Conservation (phyloP, 2,113 vertebrate species). For the Hemiscyllium ocellatum region DNA sequence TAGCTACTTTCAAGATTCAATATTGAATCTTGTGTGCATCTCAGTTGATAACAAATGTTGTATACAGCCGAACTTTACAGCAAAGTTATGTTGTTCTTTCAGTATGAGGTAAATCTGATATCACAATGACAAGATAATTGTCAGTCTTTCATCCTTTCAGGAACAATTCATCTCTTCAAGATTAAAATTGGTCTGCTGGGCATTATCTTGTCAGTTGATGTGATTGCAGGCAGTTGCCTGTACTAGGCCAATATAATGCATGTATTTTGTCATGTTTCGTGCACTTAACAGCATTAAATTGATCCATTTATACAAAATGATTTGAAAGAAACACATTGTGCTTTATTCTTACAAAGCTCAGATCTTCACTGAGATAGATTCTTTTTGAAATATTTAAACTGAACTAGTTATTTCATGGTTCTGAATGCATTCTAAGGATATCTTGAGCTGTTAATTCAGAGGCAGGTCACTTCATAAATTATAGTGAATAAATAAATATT, state of each 20-base stretch:
- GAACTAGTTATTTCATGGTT: not conserved
- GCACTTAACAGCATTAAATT: conserved; percentile 24
- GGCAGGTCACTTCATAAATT: not conserved
- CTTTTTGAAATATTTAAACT: not conserved
- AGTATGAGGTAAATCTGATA: not conserved
- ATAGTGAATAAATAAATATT: not conserved
- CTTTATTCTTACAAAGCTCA: not conserved
- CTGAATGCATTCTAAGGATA: not conserved
- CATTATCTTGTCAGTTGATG: not conserved
- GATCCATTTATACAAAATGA: conserved; percentile 3
- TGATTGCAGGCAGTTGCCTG: not conserved
- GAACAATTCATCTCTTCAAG: not conserved
- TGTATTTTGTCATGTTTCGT: conserved; percentile 5
- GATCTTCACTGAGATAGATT: not conserved
- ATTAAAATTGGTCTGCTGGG: not conserved
- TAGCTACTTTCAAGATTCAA: not conserved
- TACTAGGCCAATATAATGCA: not conserved
- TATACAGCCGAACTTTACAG: not conserved
- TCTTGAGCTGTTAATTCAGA: not conserved
- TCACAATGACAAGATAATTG: conserved; percentile 9
- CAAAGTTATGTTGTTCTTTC: not conserved
- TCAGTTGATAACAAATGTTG: not conserved
- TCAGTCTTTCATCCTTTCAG: not conserved
- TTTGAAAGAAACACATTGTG: not conserved
- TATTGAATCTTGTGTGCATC: not conserved